These are phyloP conservation scores for Siderastrea radians DNA, from an alignment of 92 coral and sea anemone genomes.

Conservation along the genomic window DNA sequence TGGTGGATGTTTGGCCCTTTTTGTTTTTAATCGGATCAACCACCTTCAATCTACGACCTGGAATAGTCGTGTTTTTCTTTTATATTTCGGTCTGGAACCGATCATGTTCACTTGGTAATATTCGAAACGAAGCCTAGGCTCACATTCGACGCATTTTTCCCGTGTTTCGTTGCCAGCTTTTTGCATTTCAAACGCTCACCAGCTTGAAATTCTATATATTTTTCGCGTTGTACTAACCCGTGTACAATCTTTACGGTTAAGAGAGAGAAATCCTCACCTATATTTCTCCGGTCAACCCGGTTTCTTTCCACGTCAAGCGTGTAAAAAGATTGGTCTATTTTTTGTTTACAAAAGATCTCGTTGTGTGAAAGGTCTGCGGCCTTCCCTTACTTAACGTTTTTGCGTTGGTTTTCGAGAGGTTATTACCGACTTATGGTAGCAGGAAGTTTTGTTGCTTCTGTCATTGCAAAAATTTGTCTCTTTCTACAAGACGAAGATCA, in stretches of 20 bases:
- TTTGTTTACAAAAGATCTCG: slow-evolving; percentile 77
- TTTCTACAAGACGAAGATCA: slow-evolving; percentile 9
- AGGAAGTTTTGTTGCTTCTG: neutral
- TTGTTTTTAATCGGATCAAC: slow-evolving; percentile 33
- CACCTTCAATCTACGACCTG: slow-evolving; percentile 10
- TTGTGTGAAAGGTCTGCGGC: slow-evolving; percentile 69
- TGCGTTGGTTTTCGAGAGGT: slow-evolving; percentile 40
- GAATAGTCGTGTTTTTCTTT: slow-evolving; percentile 13
- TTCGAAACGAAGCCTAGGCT: slow-evolving; percentile 38
- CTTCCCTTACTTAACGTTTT: slow-evolving; percentile 32
- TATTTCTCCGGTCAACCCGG: slow-evolving; percentile 23
- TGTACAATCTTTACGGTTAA: slow-evolving; percentile 26
- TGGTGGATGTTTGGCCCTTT: slow-evolving; percentile 8
- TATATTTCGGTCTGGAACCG: slow-evolving; percentile 28
- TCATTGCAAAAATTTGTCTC: slow-evolving; percentile 7
- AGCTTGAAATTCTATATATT: slow-evolving; percentile 2
- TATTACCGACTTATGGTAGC: slow-evolving; percentile 11
- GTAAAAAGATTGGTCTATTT: slow-evolving; percentile 60
- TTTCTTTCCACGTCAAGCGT: slow-evolving; percentile 53
- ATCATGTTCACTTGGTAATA: slow-evolving; percentile 14
- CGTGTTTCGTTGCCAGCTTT: slow-evolving; percentile 32
- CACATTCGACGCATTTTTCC: slow-evolving; percentile 41
- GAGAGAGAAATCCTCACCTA: slow-evolving; percentile 46
- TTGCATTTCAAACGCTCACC: slow-evolving; percentile 12
- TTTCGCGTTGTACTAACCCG: neutral